These are phyloP conservation scores for Cyclura pinguis DNA, from an alignment of 2,797 vertebrate species.

Conservation along the genomic window DNA sequence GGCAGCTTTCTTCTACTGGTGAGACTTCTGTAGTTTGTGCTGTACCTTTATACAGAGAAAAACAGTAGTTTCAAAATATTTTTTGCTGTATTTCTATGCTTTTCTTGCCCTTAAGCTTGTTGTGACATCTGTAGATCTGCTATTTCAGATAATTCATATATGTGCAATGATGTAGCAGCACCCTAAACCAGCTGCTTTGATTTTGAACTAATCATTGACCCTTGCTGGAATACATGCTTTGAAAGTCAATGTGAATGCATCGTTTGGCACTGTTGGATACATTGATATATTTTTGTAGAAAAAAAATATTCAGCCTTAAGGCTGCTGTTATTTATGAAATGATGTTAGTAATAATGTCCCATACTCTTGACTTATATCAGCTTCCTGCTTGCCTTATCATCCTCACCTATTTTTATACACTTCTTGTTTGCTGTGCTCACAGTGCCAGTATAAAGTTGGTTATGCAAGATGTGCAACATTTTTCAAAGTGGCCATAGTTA, in stretches of 20 bases:
- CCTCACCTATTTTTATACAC: slow-evolving; percentile 38
- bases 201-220: slow-evolving; percentile 40
- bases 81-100: slow-evolving; percentile 15
- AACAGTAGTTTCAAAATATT: slow-evolving; percentile 49
- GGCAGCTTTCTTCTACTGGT: neutral
- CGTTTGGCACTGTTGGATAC: slow-evolving; percentile 20
- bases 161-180: slow-evolving; percentile 11
- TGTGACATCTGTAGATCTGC: slow-evolving; percentile 13
- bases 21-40: neutral
- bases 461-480: too few species aligned
- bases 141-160: neutral
- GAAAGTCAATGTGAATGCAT: slow-evolving; percentile 40
- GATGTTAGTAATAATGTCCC: slow-evolving; percentile 40
- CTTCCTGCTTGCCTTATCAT: slow-evolving; percentile 43
- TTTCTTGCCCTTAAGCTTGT: slow-evolving; percentile 30
- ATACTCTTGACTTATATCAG: slow-evolving; percentile 41
- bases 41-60: slow-evolving; percentile 28
- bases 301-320: neutral
- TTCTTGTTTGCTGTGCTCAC: too few species aligned
- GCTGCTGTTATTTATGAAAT: slow-evolving; percentile 45
- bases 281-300: slow-evolving; percentile 28
- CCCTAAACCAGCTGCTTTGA: slow-evolving; percentile 57
- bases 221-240: slow-evolving; percentile 42
- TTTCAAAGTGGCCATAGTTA: too few species aligned
- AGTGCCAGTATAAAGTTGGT: too few species aligned